A percentile compares a stretch with the other conserved stretches of the same genome.
Evolutionary conservation across 2,797 vertebrate genomes (phyloP).

Genomic region (Carapus acus): DNA sequence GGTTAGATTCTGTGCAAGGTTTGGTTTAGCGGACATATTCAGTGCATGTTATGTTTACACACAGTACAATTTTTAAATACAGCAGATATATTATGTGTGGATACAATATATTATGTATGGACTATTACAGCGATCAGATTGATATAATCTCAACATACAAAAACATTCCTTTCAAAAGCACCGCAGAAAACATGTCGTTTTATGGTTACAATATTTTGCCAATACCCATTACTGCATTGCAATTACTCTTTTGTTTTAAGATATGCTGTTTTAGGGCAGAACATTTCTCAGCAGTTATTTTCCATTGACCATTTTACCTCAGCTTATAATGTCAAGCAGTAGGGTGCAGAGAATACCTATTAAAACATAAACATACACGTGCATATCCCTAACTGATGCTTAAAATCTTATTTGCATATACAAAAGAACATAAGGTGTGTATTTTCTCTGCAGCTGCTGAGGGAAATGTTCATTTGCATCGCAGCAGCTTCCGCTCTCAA

Average conservation of each 20-base stretch:
- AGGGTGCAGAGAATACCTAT: slow-evolving; percentile 29
- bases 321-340: slow-evolving; percentile 23
- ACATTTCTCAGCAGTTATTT: slow-evolving; percentile 8
- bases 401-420: too few species aligned
- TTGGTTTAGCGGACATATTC: slow-evolving; percentile 43
- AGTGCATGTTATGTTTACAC: slow-evolving; percentile 18
- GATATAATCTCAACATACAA: slow-evolving; percentile 25
- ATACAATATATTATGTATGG: slow-evolving; percentile 1
- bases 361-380: too few species aligned
- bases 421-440: slow-evolving; percentile 10
- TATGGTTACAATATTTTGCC: slow-evolving; percentile 15
- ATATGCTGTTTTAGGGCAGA: neutral
- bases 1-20: slow-evolving; percentile 51
- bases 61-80: slow-evolving; percentile 26
- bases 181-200: slow-evolving; percentile 23
- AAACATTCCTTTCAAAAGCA: slow-evolving; percentile 21
- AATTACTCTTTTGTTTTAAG: neutral
- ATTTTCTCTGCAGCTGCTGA: slow-evolving; percentile 15
- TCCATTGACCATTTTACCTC: slow-evolving; percentile 12
- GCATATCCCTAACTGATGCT: slow-evolving; percentile 22
- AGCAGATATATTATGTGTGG: slow-evolving; percentile 8
- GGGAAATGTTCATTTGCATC: slow-evolving; percentile 17
- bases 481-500: slow-evolving; percentile 18
- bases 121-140: too few species aligned
- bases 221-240: slow-evolving; percentile 27